Conservation (phyloP, 2,888 invertebrate genomes). For the Aporophyla lueneburgensis region DNA sequence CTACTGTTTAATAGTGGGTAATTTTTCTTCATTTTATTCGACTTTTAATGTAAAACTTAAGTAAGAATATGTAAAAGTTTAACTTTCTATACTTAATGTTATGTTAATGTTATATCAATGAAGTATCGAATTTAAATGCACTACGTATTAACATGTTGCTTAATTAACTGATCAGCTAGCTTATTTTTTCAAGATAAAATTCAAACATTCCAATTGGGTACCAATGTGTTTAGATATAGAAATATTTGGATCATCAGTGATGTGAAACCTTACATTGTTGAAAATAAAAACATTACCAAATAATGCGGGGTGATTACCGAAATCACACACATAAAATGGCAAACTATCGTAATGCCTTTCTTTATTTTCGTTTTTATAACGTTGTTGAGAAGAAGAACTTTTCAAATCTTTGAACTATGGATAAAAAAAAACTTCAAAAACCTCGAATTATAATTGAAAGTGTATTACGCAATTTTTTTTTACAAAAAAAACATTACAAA, state of each 20-base stretch:
- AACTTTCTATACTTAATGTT: slow-evolving; percentile 48
- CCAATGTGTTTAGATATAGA: not conserved
- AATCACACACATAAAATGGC: no score
- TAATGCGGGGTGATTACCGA: no score
- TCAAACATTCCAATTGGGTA: slow-evolving; percentile 5
- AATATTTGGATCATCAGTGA: slow-evolving; percentile 11
- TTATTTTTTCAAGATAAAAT: slow-evolving; percentile 16
- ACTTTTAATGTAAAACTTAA: slow-evolving; percentile 24
- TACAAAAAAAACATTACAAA: no score
- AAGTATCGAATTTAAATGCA: slow-evolving; percentile 14
- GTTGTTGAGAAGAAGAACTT: no score
- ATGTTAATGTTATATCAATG: slow-evolving; percentile 35
- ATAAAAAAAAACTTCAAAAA: no score
- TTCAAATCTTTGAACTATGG: no score
- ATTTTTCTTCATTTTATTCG: slow-evolving; percentile 32
- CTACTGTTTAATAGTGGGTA: slow-evolving; percentile 28
- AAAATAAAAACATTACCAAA: not conserved
- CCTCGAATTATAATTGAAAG: no score
- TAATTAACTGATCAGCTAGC: slow-evolving; percentile 13
- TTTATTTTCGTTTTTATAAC: no score
- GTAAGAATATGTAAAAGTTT: slow-evolving; percentile 39
- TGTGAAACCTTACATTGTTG: not conserved
- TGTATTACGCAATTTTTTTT: no score
- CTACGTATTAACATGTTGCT: slow-evolving; percentile 6
- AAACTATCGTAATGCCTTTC: no score